Evolutionary conservation across 2,113 vertebrate genomes (phyloP).

Genomic region (Brienomyrus brachyistius): DNA sequence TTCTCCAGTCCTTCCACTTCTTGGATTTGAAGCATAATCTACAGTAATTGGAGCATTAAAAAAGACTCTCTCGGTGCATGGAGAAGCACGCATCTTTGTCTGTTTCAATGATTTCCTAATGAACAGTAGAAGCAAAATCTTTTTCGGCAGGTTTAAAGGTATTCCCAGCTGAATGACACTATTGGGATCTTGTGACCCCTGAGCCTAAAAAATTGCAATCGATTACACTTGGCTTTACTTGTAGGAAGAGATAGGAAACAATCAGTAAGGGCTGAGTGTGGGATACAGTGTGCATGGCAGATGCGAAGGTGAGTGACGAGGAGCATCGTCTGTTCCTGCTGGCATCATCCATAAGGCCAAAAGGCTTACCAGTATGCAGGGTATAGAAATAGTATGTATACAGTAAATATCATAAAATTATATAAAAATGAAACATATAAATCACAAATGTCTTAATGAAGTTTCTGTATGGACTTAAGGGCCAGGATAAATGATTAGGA

Average conservation of each 20-base stretch:
- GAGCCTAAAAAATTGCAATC: neutral
- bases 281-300: neutral
- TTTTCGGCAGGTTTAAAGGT: neutral
- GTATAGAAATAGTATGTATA: neutral
- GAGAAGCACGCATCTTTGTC: neutral
- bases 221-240: neutral
- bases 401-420: neutral
- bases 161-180: constrained; percentile 3
- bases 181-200: neutral
- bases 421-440: neutral
- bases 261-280: neutral
- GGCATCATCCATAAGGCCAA: neutral
- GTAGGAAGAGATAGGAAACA: neutral
- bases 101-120: neutral
- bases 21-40: constrained; percentile 5
- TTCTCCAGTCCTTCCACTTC: neutral
- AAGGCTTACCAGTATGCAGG: neutral
- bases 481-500: neutral
- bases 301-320: neutral
- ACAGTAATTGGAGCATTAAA: neutral
- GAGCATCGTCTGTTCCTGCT: neutral
- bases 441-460: neutral
- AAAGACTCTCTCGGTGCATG: neutral
- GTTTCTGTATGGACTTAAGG: neutral
- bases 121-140: neutral